Evolutionary conservation across 2,113 vertebrate species (phyloP).

Genomic region (Cairina moschata): DNA sequence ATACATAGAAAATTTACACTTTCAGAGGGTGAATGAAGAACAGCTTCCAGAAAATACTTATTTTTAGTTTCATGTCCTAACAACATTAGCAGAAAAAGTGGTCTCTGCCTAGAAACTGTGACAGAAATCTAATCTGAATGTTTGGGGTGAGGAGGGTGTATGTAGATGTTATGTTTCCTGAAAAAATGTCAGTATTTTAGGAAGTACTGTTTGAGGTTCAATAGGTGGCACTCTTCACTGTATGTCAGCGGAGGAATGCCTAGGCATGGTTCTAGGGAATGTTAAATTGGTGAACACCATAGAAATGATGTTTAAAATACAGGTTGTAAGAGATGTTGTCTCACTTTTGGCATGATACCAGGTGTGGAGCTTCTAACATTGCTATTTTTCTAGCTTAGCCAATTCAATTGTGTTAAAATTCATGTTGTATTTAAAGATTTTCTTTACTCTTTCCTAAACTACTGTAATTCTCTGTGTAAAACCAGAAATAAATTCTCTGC

Average conservation of each 20-base stretch:
- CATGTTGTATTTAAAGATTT: background rate
- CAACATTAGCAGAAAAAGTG: background rate
- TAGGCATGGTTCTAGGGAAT: background rate
- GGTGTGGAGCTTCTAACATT: background rate
- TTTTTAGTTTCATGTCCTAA: background rate
- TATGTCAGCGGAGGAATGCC: background rate
- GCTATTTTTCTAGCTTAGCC: background rate
- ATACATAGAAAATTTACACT: background rate
- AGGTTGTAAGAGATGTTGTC: background rate
- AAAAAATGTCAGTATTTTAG: background rate
- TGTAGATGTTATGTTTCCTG: background rate
- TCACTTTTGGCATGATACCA: background rate
- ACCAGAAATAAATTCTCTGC: background rate
- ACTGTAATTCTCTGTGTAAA: background rate
- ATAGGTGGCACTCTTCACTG: constrained; percentile 58
- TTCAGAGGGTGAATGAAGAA: background rate
- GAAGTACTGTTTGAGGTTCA: background rate
- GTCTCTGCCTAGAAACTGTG: background rate
- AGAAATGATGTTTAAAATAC: too few species aligned
- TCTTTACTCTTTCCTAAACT: background rate
- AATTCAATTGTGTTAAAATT: background rate
- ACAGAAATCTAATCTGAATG: background rate
- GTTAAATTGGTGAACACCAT: background rate
- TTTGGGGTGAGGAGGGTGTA: background rate
- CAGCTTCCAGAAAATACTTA: background rate